These are phyloP conservation scores for Lerema accius DNA, from an alignment of 1,140 invertebrate species.

Conservation along the genomic window DNA sequence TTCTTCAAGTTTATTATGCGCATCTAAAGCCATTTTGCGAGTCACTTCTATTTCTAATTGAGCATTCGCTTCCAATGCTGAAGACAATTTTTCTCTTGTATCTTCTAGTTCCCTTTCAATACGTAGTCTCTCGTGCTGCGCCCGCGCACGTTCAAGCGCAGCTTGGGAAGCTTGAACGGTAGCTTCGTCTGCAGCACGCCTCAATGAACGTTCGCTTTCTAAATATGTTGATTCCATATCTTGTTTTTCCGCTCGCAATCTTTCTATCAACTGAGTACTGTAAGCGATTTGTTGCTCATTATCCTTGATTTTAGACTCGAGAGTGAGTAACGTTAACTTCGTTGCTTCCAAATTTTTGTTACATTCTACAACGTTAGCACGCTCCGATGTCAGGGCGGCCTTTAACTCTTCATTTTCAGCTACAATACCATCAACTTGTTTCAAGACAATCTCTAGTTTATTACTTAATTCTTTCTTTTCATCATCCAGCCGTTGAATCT, in stretches of 20 bases:
- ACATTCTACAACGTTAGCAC: constrained; percentile 45
- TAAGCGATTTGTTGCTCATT: constrained; percentile 58
- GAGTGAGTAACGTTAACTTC: constrained; percentile 45
- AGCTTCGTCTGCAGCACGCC: constrained; percentile 75
- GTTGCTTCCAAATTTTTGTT: constrained; percentile 54
- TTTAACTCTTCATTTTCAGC: constrained; percentile 62
- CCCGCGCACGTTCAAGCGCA: constrained; percentile 74
- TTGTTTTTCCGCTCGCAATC: constrained; percentile 60
- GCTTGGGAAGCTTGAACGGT: constrained; percentile 79
- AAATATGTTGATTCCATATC: constrained; percentile 66
- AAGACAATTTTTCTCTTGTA: constrained; percentile 59
- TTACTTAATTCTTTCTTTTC: constrained; percentile 59
- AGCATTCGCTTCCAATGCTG: constrained; percentile 57
- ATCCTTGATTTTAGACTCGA: constrained; percentile 57
- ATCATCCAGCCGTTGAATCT: constrained; percentile 55
- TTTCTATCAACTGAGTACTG: constrained; percentile 51
- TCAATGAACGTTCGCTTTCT: constrained; percentile 65
- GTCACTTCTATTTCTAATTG: constrained; percentile 68
- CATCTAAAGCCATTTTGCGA: constrained; percentile 53
- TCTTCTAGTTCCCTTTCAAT: constrained; percentile 76
- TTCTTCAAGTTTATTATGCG: constrained; percentile 56
- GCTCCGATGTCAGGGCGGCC: constrained; percentile 45
- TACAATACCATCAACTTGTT: constrained; percentile 61
- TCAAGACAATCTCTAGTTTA: constrained; percentile 58
- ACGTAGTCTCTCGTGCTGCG: constrained; percentile 69